Base-by-base conservation (phyloP, 2,888 invertebrate species). In the Sicus ferrugineus region DNA sequence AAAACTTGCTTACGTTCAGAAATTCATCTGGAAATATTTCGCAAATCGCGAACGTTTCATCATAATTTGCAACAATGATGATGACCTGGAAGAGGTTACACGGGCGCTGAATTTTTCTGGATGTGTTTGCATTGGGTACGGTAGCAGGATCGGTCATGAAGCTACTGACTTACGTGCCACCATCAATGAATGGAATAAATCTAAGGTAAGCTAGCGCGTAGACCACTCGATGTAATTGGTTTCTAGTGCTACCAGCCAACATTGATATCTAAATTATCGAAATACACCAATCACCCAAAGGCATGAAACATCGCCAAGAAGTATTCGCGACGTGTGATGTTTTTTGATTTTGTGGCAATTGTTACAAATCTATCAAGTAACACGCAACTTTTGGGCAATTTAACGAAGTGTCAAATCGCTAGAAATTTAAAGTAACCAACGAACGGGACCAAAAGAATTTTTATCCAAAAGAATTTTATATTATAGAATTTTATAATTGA, bases 1-100 rank as follows among this genome's bases (percentile, higher is more conserved):
- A 19, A 82, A 82, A 72, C 73, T 76, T n/a, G 58, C 83, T 2
- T 79, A 80, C 31, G 78, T 89, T 48, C 74, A 87, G 78, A 88
- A 87, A 9, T 86, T 90, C 74, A 73, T 91, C 11, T 81, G 85
- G 67, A 81, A 86, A 42, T 83, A 86, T 19, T 84, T 87, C 46
- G 78, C 77, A 14, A 81, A 86, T 11, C 85, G 86, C 11, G 77
- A 78, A 61, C 89, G 88, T 77, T 88, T 89, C 2, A 87, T 93
- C 1, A 87, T 93, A 56, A 85, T 92, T 46, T 92, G 92, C 77
- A 86, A 88, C 46, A 80, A 81, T 0, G 84, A 88, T 56, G 87
- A 88, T 21, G 90, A 91, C 78, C 88, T 92, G 0, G 78, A 86
- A 5, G 73, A 84, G 1, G 76, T 89, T 3, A 70, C 72, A 6